Base-by-base conservation (phyloP, 2,888 invertebrate genomes). In the Cheilosia variabilis region DNA sequence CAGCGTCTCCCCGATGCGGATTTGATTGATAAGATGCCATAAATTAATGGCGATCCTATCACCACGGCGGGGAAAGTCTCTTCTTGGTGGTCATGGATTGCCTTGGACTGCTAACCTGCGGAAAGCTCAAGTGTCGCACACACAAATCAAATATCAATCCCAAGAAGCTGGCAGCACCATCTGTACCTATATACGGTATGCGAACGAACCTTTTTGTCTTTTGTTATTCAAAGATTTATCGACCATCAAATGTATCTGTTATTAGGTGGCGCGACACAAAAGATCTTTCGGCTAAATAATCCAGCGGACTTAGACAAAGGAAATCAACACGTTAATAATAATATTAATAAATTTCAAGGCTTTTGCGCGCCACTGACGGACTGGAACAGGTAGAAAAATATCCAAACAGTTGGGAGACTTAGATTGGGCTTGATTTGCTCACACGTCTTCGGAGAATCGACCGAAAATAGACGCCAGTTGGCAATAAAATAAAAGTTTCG, bases 201-300 rank as follows among this genome's bases (percentile, higher is more conserved):
- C 22, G 45, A n/a, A 27, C 27, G 9, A 15, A 15, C 22, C 45
- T 43, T 68, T 62, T 68, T 17, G 17, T 43, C 7, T 45, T 69
- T 50, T 65, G 43, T 41, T 62, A n/a, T 60, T 45, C 19, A 22
- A 34, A 75, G 84, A 86, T 86, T 86, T 86, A 86, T 86, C 62
- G 76, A 19, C 86, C 81, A 86, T 86, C 86, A 81, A 81, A 81
- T 71, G 86, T 86, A 86, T 86, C 86, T 86, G 86, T 86, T 86
- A 86, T 86, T 81, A 86, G 86, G 86, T 86, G 86, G 86, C 86
- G 86, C 86, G 86, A 86, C 86, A 86, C 81, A 86, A 76, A 81
- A 81, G 60, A 72, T 62, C 63, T 72, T 53, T 69, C 50, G 63
- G 31, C 65, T 43, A 60, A 79, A 65, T 58, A 58, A 69, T 63